phyloP scores from a whole-genome alignment of 2,113 vertebrate genomes.

The Cyprinus carpio region DNA sequence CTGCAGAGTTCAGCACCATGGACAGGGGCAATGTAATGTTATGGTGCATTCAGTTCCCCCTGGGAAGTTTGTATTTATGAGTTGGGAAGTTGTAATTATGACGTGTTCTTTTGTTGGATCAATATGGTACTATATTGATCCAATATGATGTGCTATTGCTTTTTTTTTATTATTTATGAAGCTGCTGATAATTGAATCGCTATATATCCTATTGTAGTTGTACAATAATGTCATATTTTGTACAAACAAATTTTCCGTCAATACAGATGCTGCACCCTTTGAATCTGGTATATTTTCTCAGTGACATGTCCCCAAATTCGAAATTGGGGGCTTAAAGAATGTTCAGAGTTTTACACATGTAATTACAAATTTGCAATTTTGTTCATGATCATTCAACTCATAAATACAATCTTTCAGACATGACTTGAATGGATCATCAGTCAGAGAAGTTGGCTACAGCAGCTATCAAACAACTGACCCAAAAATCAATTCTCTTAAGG shows the following conservation, averaged over 20 bases:
- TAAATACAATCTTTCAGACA: not conserved
- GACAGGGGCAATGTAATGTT: not conserved
- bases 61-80: not conserved
- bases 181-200: not conserved
- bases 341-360: not conserved
- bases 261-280: not conserved
- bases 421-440: not conserved
- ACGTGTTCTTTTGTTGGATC: not conserved
- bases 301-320: not conserved
- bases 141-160: no score
- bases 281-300: not conserved
- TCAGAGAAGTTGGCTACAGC: not conserved
- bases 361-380: not conserved
- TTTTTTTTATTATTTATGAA: not conserved
- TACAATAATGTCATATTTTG: not conserved
- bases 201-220: not conserved
- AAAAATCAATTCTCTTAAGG: constrained; percentile 13
- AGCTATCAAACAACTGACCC: constrained; percentile 23
- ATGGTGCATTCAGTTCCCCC: not conserved
- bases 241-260: not conserved
- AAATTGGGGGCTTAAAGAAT: not conserved
- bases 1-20: constrained; percentile 41
- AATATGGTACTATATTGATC: not conserved
- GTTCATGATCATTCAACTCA: not conserved
- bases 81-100: not conserved